These are phyloP conservation scores for Sandelia bainsii DNA, from an alignment of 2,797 vertebrate species.

Conservation along the genomic window DNA sequence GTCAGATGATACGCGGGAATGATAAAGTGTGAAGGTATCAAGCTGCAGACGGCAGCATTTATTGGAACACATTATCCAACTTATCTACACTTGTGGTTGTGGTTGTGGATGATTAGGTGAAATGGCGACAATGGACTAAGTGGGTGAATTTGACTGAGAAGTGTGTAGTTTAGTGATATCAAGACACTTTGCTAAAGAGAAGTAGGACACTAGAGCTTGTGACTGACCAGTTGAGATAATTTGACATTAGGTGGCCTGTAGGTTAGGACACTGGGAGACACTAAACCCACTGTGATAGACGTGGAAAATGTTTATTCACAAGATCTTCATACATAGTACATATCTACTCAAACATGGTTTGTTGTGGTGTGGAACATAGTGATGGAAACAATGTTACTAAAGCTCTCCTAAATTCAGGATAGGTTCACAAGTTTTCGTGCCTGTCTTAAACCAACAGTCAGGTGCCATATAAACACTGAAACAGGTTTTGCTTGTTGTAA, in stretches of 20 bases:
- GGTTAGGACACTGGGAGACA: not conserved
- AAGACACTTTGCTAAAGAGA: not conserved
- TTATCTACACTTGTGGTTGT: constrained; percentile 36
- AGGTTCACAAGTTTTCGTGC: not conserved
- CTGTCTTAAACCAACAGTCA: no score
- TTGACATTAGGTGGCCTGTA: constrained; percentile 25
- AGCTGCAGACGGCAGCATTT: constrained; percentile 62
- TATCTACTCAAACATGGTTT: not conserved
- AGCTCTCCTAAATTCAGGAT: no score
- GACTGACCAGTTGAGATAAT: not conserved
- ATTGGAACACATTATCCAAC: constrained; percentile 52
- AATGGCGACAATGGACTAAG: constrained; percentile 20
- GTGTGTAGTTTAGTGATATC: constrained; percentile 1
- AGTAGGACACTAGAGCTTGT: not conserved
- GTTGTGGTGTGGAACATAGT: not conserved
- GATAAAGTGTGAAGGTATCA: constrained; percentile 77
- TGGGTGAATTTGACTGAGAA: constrained; percentile 2
- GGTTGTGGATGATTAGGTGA: constrained; percentile 26
- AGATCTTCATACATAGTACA: not conserved
- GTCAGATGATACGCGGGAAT: constrained; percentile 74
- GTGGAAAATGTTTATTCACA: constrained; percentile 23
- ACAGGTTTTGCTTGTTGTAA: no score
- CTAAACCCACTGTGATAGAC: not conserved
- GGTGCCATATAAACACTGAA: no score
- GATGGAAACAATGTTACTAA: no score